Percentiles rank a stretch among this genome's conserved stretches.
Conservation (phyloP, 2,113 vertebrate species). For the Micronycteris hirsuta region DNA sequence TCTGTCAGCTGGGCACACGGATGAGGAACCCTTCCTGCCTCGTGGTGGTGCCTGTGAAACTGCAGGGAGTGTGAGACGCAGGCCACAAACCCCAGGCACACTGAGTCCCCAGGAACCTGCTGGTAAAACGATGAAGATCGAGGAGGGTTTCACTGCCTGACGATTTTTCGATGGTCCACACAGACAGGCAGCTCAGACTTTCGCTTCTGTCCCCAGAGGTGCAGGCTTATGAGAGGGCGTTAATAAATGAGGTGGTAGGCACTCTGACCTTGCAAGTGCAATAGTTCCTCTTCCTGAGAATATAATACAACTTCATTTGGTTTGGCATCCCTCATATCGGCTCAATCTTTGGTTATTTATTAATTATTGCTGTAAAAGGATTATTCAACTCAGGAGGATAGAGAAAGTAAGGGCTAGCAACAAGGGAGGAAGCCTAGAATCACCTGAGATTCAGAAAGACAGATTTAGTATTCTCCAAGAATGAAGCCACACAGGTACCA, state of each 20-base stretch:
- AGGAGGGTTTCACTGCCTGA: background rate
- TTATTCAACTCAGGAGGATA: conserved; percentile 23
- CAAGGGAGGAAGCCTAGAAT: conserved; percentile 9
- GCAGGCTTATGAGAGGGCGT: background rate
- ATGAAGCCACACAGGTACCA: background rate
- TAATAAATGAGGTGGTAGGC: background rate
- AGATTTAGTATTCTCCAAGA: background rate
- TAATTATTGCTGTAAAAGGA: conserved; percentile 35
- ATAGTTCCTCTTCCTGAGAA: conserved; percentile 14
- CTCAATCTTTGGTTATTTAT: conserved; percentile 27
- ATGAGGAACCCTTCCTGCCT: background rate
- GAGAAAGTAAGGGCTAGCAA: conserved; percentile 39
- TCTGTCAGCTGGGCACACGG: conserved; percentile 13
- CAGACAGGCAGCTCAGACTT: background rate
- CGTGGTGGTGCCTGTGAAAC: conserved; percentile 36
- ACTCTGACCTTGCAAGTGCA: background rate
- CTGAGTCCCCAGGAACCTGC: background rate
- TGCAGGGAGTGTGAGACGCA: background rate
- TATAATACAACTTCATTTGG: conserved; percentile 29
- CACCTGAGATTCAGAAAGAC: background rate
- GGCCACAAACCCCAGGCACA: too few species aligned
- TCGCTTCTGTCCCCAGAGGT: background rate
- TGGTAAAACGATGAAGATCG: background rate
- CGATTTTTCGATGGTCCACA: background rate
- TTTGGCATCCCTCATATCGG: conserved; percentile 7